Evolutionary conservation across 2,113 vertebrate genomes (phyloP).

Genomic region (Chaetodon auriga): DNA sequence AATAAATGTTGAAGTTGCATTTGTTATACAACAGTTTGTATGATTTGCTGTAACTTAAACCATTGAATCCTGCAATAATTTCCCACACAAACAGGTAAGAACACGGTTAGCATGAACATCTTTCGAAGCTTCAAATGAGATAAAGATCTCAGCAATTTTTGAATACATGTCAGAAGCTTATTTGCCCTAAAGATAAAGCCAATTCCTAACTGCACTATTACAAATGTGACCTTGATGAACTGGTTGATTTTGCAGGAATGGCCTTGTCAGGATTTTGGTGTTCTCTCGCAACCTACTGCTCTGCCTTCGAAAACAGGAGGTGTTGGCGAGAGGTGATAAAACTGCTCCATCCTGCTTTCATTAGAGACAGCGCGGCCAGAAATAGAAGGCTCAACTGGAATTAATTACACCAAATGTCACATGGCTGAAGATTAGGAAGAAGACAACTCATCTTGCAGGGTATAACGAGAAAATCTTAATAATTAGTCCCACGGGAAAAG

Average conservation of each 20-base stretch:
- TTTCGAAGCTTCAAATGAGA: neutral
- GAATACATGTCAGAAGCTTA: neutral
- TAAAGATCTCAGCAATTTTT: neutral
- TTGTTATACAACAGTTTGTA: neutral
- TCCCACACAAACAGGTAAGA: neutral
- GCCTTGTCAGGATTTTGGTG: slow-evolving; percentile 18
- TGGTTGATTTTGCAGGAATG: slow-evolving; percentile 13
- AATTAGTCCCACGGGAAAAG: slow-evolving; percentile 76
- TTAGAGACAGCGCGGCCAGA: slow-evolving; percentile 69
- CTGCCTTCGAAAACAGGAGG: slow-evolving; percentile 48
- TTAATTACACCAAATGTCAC: slow-evolving; percentile 83
- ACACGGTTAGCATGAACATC: neutral
- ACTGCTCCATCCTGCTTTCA: slow-evolving; percentile 60
- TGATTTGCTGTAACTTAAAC: neutral
- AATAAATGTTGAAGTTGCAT: neutral
- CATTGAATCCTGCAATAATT: neutral
- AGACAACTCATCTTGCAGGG: slow-evolving; percentile 67
- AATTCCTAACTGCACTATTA: neutral
- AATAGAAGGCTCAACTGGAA: slow-evolving; percentile 82
- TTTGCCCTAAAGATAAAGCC: neutral
- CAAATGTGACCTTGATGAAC: neutral
- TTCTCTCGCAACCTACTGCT: slow-evolving; percentile 37
- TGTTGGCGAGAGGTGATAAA: slow-evolving; percentile 69
- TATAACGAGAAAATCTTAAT: slow-evolving; percentile 72
- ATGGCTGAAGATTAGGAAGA: slow-evolving; percentile 74